Conservation (phyloP, 2,888 invertebrate genomes). For the Microchrysa polita region DNA sequence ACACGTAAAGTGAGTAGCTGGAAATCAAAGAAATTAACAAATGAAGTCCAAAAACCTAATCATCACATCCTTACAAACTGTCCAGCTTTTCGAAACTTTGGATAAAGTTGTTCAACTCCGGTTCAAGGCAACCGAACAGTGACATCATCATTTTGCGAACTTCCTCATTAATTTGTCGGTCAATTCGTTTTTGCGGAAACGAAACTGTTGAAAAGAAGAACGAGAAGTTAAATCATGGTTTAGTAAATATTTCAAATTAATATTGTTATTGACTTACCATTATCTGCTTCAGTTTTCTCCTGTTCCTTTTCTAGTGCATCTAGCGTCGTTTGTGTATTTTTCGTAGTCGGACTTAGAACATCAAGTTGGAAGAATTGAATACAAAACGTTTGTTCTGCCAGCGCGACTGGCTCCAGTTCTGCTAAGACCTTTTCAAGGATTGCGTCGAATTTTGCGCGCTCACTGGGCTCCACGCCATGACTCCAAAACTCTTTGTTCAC, state of each 20-base stretch:
- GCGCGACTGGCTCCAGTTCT: constrained; percentile 88
- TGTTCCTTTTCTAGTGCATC: constrained; percentile 64
- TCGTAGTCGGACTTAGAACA: constrained; percentile 67
- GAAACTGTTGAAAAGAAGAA: too few relatives aligned
- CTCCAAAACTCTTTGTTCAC: constrained; percentile 74
- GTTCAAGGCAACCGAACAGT: constrained; percentile 88
- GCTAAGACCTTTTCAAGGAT: constrained; percentile 86
- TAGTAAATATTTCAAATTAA: neutral
- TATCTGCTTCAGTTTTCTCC: constrained; percentile 55
- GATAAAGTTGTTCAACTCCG: constrained; percentile 86
- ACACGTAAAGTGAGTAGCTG: constrained; percentile 93
- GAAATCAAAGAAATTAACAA: constrained; percentile 34
- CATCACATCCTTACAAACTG: constrained; percentile 83
- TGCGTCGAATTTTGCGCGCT: constrained; percentile 71
- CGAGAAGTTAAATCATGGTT: neutral
- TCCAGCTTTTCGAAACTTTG: constrained; percentile 87
- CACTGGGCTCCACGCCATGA: constrained; percentile 70
- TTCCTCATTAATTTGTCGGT: constrained; percentile 80
- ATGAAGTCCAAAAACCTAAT: neutral
- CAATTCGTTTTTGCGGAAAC: constrained; percentile 69
- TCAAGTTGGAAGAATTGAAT: constrained; percentile 89
- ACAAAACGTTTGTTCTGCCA: constrained; percentile 96
- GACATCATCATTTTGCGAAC: constrained; percentile 87
- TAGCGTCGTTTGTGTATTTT: constrained; percentile 69
- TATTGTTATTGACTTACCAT: constrained; percentile 50